phyloP scores from a whole-genome alignment of 1,140 invertebrate species.

The Copidosoma floridanum region DNA sequence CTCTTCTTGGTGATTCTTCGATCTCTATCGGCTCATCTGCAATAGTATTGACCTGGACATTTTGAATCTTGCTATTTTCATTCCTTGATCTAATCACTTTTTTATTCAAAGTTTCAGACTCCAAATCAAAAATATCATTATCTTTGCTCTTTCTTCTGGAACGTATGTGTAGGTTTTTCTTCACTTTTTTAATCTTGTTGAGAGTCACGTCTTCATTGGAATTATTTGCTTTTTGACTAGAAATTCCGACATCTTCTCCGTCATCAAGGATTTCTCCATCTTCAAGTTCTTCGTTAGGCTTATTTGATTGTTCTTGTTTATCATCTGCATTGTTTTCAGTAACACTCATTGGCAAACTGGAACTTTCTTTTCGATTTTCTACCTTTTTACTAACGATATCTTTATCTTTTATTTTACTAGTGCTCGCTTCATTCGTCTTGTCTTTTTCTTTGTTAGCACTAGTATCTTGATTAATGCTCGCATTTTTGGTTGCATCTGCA shows the following conservation, averaged over 20 bases:
- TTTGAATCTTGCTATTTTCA: background rate
- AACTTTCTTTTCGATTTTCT: slow-evolving; percentile 20
- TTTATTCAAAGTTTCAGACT: background rate
- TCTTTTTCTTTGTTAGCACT: background rate
- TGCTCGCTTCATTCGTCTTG: slow-evolving; percentile 6
- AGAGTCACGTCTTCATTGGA: slow-evolving; percentile 42
- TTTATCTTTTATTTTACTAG: slow-evolving; percentile 8
- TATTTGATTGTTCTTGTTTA: background rate
- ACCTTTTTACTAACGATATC: background rate
- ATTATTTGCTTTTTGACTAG: slow-evolving; percentile 45
- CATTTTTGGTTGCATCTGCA: background rate
- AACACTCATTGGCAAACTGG: slow-evolving; percentile 6
- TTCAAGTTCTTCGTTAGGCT: slow-evolving; percentile 7
- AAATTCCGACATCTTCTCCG: slow-evolving; percentile 23
- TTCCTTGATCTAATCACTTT: background rate
- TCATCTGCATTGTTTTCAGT: slow-evolving; percentile 1
- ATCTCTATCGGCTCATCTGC: slow-evolving; percentile 17
- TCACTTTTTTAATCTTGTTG: slow-evolving; percentile 17
- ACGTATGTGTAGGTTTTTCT: slow-evolving; percentile 9
- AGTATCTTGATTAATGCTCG: background rate
- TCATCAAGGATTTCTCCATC: slow-evolving; percentile 25
- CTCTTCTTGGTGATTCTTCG: slow-evolving; percentile 12
- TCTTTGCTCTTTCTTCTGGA: slow-evolving; percentile 5
- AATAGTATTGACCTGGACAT: too few species aligned
- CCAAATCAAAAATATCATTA: background rate